These are phyloP conservation scores for Zygothrica quintamaculata DNA, from an alignment of 2,888 invertebrate genomes.

Conservation along the genomic window DNA sequence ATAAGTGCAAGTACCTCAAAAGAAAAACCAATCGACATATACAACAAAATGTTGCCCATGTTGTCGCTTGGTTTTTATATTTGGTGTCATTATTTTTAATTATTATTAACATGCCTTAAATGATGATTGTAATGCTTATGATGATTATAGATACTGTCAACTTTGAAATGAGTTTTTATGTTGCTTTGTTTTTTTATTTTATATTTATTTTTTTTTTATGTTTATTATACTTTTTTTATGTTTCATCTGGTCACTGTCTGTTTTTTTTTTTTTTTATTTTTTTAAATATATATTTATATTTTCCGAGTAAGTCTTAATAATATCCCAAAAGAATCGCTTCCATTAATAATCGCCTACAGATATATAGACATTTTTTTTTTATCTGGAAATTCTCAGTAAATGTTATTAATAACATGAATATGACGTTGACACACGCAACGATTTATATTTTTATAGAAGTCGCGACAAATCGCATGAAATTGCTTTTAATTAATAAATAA, in stretches of 20 bases:
- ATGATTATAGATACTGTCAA: conserved; percentile 25
- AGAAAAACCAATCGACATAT: conserved; percentile 13
- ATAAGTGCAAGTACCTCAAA: conserved; percentile 28
- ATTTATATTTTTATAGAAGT: conserved; percentile 55
- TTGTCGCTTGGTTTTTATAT: conserved; percentile 45
- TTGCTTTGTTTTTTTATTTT: conserved; percentile 51
- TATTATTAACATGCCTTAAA: conserved; percentile 53
- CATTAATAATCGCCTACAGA: conserved; percentile 50
- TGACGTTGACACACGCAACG: conserved; percentile 20
- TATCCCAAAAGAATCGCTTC: conserved; percentile 10
- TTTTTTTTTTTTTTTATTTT: conserved; percentile 34
- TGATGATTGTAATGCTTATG: no score
- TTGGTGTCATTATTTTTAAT: conserved; percentile 64
- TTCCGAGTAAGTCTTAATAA: conserved; percentile 25
- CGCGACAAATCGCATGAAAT: conserved; percentile 48
- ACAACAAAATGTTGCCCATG: conserved; percentile 7
- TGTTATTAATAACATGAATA: conserved; percentile 36
- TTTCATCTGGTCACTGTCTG: no score
- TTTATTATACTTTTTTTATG: no score
- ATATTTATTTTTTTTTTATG: conserved; percentile 44
- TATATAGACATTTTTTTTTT: conserved; percentile 13
- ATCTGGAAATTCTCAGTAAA: conserved; percentile 36
- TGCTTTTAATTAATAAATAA: conserved; percentile 57
- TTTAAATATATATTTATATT: conserved; percentile 13
- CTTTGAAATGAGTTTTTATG: conserved; percentile 40